phyloP scores from a whole-genome alignment of 2,888 invertebrate species.

The Pecten maximus region DNA sequence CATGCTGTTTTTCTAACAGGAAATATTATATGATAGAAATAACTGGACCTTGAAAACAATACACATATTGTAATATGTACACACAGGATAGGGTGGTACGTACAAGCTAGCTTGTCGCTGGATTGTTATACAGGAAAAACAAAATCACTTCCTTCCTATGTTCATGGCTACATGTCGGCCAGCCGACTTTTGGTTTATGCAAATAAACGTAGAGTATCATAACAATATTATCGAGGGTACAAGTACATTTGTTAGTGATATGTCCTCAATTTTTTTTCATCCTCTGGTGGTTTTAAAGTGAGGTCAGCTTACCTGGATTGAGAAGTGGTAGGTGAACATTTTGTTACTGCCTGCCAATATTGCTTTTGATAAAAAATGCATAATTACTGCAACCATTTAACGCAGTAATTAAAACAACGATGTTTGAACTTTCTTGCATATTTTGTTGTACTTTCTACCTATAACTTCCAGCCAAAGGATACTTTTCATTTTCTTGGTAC shows the following conservation, averaged over 20 bases:
- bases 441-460: too few species aligned
- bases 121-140: slow-evolving; percentile 22
- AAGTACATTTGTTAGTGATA: not conserved
- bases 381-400: too few species aligned
- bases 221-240: not conserved
- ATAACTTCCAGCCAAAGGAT: too few species aligned
- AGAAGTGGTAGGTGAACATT: not conserved
- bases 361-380: too few species aligned
- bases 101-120: not conserved
- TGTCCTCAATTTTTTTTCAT: not conserved
- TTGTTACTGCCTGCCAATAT: not conserved
- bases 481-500: too few species aligned
- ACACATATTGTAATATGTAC: not conserved
- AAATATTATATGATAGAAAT: not conserved
- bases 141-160: slow-evolving; percentile 22
- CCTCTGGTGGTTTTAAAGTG: not conserved
- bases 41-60: not conserved
- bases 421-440: too few species aligned
- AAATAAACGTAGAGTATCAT: not conserved
- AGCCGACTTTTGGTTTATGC: not conserved
- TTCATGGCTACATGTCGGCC: not conserved
- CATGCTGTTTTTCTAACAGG: not conserved
- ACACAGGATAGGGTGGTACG: slow-evolving; percentile 15
- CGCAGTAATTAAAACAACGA: too few species aligned
- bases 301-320: not conserved